Base-by-base conservation (phyloP, 2,797 vertebrate species). In the Melanotaenia parkinsoni region DNA sequence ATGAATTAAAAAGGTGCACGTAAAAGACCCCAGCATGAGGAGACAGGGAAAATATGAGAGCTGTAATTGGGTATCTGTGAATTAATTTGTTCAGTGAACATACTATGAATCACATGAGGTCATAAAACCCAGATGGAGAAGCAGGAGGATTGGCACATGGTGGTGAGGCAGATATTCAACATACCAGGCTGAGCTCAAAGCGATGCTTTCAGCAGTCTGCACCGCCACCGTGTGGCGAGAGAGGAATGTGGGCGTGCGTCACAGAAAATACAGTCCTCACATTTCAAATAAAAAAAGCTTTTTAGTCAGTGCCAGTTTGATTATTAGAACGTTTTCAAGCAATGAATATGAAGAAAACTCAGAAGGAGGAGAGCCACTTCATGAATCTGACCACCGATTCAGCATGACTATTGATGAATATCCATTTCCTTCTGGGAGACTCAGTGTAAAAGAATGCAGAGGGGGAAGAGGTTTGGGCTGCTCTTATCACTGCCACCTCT, bases 401-500 rank as follows among this genome's bases (percentile, higher is more conserved):
- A 59, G 53, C 68, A 61, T 3, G 24, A 20, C 63, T 59, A 58
- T 56, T 62, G 72, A 69, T 77, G 69, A 38, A 76, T 74, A 26
- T 70, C 58, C 43, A 51, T 79, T 79, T 83, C 83, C 72, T 62
- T 9, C 47, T 0, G n/a, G 63, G 72, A 80, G 72, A 59, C 57
- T 79, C 73, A 37, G 54, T 22, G 79, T 20, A 9, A 65, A 89
- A 72, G 74, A 86, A 88, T 89, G 81, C 74, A 61, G 54, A 70
- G 73, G 65, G 60, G 72, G 53, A 61, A 56, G 70, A 45, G 43
- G 53, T 67, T 56, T 4, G 28, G 71, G 83, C 63, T 47, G 3
- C 70, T 83, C 85, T 86, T 79, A 89, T 92, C 90, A 85, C 76
- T 50, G 47, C 74, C 87, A 88, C 89, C 88, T 91, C 86, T 72